Percentiles rank a stretch among this genome's conserved stretches.
Conservation (phyloP, 2,888 invertebrate genomes). For the Protonemura montana region DNA sequence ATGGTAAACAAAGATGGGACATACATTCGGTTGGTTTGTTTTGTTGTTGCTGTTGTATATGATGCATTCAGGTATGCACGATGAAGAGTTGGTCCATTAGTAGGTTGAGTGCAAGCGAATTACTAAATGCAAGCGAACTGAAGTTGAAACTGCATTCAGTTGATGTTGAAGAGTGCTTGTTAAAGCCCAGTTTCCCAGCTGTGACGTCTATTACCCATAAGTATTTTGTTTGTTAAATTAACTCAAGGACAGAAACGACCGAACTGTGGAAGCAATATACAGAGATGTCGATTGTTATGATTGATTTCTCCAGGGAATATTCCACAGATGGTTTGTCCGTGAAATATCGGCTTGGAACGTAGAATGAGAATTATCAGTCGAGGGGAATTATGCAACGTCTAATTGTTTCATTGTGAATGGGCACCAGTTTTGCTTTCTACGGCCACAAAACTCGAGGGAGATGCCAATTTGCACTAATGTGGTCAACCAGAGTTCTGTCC, state of each 20-base stretch:
- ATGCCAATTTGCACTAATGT: slow-evolving; percentile 18
- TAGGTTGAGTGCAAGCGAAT: background rate
- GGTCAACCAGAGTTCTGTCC: background rate
- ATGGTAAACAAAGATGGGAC: background rate
- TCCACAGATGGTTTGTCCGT: background rate
- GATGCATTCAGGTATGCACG: no score
- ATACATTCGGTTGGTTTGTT: no score
- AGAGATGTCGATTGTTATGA: background rate
- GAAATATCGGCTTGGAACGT: background rate
- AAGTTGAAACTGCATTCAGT: background rate
- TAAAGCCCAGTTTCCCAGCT: background rate
- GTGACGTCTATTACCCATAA: background rate
- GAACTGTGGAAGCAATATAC: background rate
- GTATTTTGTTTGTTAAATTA: background rate
- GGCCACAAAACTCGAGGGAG: background rate
- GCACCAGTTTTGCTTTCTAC: slow-evolving; percentile 21
- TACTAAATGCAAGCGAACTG: background rate
- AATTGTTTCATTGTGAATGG: background rate
- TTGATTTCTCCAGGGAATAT: slow-evolving; percentile 31
- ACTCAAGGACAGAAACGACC: background rate
- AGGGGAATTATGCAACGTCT: slow-evolving; percentile 9
- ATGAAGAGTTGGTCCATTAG: background rate
- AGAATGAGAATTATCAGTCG: background rate
- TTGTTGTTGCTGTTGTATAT: no score
- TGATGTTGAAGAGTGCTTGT: background rate